Conservation (phyloP, 2,113 vertebrate genomes). For the Stegostoma tigrinum region DNA sequence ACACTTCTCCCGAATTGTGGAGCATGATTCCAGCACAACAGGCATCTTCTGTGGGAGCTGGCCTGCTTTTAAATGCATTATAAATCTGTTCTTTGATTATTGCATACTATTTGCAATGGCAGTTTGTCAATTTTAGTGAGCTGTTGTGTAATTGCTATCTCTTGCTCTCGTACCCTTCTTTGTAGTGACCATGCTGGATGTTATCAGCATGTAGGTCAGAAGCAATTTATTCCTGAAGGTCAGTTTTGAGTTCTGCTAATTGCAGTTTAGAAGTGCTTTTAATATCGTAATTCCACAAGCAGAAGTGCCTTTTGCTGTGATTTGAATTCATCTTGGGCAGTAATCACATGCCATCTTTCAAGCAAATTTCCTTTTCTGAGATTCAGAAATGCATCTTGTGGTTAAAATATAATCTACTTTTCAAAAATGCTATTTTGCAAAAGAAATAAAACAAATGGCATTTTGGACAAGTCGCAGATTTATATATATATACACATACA, state of each 20-base stretch:
- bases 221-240: not conserved
- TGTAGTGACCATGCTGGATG: not conserved
- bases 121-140: not conserved
- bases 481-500: no score
- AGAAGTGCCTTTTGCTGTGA: not conserved
- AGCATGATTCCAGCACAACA: not conserved
- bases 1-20: not conserved
- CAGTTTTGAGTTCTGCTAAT: not conserved
- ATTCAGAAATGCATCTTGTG: not conserved
- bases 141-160: not conserved
- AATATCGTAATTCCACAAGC: not conserved
- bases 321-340: not conserved
- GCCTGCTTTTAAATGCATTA: not conserved
- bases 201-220: not conserved
- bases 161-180: not conserved
- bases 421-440: not conserved
- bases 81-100: not conserved
- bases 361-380: not conserved
- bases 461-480: not conserved
- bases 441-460: not conserved
- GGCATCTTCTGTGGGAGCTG: not conserved
- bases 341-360: not conserved
- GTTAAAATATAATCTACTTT: not conserved
- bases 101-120: not conserved
- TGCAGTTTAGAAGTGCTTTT: not conserved